Percentiles rank a stretch among this genome's conserved stretches.
Evolutionary conservation across 2,113 vertebrate species (phyloP).

Genomic region (Nibea coibor): DNA sequence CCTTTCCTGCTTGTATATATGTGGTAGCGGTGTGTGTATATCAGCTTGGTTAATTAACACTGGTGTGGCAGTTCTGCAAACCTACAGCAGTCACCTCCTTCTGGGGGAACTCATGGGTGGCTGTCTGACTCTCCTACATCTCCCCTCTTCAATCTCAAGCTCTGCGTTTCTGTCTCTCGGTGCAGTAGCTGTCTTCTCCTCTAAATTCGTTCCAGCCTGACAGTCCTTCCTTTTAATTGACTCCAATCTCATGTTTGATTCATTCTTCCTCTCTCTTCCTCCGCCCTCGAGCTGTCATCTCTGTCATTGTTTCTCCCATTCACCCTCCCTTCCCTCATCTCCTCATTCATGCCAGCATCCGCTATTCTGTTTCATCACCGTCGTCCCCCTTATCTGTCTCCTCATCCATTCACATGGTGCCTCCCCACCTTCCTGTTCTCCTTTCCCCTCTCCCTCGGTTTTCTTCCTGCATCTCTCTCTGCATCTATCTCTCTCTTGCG

Average conservation of each 20-base stretch:
- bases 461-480: not conserved
- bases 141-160: too few species aligned
- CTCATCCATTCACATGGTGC: not conserved
- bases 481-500: not conserved
- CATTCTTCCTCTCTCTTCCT: constrained; percentile 39
- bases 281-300: constrained; percentile 41
- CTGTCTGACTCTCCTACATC: too few species aligned
- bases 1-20: constrained; percentile 5
- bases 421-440: not conserved
- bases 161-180: not conserved
- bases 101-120: not conserved
- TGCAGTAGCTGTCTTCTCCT: not conserved
- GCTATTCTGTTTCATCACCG: constrained; percentile 57
- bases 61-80: constrained; percentile 33
- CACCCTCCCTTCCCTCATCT: constrained; percentile 15
- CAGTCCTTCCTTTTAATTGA: constrained; percentile 34
- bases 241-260: constrained; percentile 44
- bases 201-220: not conserved
- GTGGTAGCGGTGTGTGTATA: not conserved
- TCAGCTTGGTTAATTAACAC: constrained; percentile 57
- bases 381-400: constrained; percentile 36
- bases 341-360: constrained; percentile 41
- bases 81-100: not conserved
- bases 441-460: not conserved
- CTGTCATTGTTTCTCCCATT: constrained; percentile 34